Base-by-base conservation (phyloP, 2,888 invertebrate genomes). In the Eupithecia inturbata region DNA sequence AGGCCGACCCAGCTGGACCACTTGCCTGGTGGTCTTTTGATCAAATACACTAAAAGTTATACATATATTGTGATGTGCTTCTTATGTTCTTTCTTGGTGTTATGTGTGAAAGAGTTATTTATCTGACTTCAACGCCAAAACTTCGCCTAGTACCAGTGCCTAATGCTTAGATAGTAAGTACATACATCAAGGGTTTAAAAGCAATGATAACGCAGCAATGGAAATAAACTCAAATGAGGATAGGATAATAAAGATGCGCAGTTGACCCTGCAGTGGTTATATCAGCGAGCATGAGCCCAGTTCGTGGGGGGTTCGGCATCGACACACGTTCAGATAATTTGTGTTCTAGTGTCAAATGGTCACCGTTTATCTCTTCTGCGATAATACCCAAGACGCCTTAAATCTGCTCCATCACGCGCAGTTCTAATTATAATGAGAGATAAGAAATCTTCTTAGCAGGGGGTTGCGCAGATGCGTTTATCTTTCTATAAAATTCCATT, bases 301-400 rank as follows among this genome's bases (percentile, higher is more conserved):
- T 90, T 87, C 92, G 93, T 93, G 93, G 93, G 93, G 93, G 93
- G 89, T 85, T 80, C 78, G 75, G 80, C 82, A 76, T 81, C 63
- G 82, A 80, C 79, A 79, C 82, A 82, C 79, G 74, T 79, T 64
- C 12, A 80, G 78, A 82, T 81, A 80, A 81, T 77, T 75, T 70
- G 77, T n/a, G 26, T 66, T 79, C 33, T 16, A 45, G 74, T 81
- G 85, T 84, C 85, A 86, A 80, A 76, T 71, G 81, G 82, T 84
- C 84, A 83, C 67, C 71, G 71, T 62, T 75, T 80, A 78, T 80
- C 77, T 19, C 22, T 16, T 4, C 19, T 60, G 45, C 26, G 76
- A 78, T 79, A 76, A 75, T 66, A 45, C 57, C 67, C 64, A 63
- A 41, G 53, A 64, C 45, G 70, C 60, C 60, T 64, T 68, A 68